These are phyloP conservation scores for Lontra canadensis DNA, from an alignment of 2,113 vertebrate species.

Conservation along the genomic window DNA sequence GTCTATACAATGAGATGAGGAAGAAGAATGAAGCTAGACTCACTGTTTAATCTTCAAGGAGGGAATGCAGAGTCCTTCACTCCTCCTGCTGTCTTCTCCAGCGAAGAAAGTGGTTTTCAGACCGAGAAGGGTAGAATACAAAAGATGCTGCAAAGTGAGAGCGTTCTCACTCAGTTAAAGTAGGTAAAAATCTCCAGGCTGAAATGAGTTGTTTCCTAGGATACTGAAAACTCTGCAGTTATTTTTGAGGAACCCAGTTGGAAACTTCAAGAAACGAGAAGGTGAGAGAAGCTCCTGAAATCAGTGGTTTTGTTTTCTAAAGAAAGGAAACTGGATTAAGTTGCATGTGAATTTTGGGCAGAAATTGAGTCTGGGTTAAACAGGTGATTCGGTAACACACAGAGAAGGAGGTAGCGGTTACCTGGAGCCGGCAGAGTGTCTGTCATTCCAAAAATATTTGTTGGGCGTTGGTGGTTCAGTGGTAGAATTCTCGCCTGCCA, in stretches of 20 bases:
- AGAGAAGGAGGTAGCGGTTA: not conserved
- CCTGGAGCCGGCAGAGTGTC: not conserved
- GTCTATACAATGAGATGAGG: not conserved
- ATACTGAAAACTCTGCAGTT: not conserved
- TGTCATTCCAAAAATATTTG: not conserved
- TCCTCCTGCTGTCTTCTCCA: not conserved
- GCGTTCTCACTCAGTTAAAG: not conserved
- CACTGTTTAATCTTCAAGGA: not conserved
- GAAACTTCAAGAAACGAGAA: not conserved
- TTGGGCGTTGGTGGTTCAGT: too few relatives aligned
- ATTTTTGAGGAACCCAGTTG: not conserved
- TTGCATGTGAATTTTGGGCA: slow-evolving; percentile 6
- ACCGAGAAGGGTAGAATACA: not conserved
- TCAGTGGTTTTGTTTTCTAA: not conserved
- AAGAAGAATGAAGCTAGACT: not conserved
- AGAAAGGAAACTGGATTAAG: not conserved
- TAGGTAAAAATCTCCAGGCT: not conserved
- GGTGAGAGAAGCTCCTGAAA: not conserved
- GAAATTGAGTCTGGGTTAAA: not conserved
- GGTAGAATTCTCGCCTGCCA: not conserved
- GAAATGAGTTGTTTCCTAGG: not conserved
- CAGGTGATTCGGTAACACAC: not conserved
- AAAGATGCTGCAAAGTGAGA: not conserved
- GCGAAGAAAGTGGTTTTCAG: not conserved
- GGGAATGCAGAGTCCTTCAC: not conserved